Conservation (phyloP, 2,113 vertebrate species). For the Lonchura striata region DNA sequence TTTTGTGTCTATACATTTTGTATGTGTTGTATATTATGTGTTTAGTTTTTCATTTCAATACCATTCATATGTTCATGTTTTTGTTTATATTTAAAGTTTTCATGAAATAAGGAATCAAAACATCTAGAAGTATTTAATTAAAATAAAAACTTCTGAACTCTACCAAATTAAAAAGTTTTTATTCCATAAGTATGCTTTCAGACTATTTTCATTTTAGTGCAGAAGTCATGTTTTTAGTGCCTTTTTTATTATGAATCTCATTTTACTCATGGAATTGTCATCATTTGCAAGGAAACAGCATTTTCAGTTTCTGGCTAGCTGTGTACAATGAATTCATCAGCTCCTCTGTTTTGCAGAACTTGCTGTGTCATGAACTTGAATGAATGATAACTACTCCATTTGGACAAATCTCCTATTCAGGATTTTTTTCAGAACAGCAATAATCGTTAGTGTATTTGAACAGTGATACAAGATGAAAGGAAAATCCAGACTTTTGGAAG, state of each 20-base stretch:
- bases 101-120: background rate
- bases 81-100: background rate
- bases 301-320: background rate
- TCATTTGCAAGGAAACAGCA: background rate
- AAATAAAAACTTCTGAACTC: background rate
- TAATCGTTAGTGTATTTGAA: background rate
- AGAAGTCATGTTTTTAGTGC: background rate
- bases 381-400: background rate
- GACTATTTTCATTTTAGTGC: background rate
- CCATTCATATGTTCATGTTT: background rate
- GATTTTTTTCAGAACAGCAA: background rate
- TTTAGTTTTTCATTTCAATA: background rate
- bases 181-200: background rate
- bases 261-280: slow-evolving; percentile 3
- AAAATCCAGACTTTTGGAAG: background rate
- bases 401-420: background rate
- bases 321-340: background rate
- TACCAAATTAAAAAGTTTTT: background rate
- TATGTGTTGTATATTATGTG: background rate
- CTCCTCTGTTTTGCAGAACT: background rate
- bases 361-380: slow-evolving; percentile 2
- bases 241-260: background rate
- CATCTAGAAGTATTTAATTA: background rate
- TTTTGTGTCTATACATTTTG: background rate
- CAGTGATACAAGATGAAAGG: background rate